These are phyloP conservation scores for Notamacropus eugenii DNA, from an alignment of 2,797 vertebrate species.

Conservation along the genomic window DNA sequence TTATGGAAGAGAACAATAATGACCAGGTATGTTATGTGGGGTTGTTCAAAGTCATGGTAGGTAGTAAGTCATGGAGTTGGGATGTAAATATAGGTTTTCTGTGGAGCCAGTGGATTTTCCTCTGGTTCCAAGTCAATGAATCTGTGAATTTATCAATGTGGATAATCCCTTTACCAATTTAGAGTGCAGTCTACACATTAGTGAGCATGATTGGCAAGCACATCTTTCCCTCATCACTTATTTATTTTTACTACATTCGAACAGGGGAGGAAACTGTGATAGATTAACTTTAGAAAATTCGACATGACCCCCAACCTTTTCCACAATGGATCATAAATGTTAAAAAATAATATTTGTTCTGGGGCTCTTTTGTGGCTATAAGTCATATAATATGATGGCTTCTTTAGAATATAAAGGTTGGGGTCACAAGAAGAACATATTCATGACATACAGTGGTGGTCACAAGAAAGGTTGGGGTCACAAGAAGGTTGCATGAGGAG, in stretches of 20 bases:
- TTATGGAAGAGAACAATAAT: neutral
- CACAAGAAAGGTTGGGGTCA: neutral
- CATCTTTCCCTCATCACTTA: neutral
- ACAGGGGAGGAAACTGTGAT: neutral
- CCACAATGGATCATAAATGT: neutral
- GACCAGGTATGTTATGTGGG: neutral
- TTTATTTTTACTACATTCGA: neutral
- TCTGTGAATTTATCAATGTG: neutral
- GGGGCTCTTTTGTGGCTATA: neutral
- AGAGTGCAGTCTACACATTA: neutral
- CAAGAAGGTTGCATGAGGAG: neutral
- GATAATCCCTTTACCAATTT: neutral
- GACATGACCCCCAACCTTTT: neutral
- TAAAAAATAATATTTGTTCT: neutral
- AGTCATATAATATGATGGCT: neutral
- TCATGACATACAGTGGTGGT: no score
- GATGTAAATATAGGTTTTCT: neutral
- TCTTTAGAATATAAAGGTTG: neutral
- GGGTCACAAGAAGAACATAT: neutral
- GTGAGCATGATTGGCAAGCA: neutral
- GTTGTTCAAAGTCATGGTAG: neutral
- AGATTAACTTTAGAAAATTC: neutral
- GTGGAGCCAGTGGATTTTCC: neutral
- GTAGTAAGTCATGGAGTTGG: neutral
- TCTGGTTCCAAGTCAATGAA: neutral